phyloP scores from a whole-genome alignment of 2,797 vertebrate species.

The Premnoplex brunnescens region DNA sequence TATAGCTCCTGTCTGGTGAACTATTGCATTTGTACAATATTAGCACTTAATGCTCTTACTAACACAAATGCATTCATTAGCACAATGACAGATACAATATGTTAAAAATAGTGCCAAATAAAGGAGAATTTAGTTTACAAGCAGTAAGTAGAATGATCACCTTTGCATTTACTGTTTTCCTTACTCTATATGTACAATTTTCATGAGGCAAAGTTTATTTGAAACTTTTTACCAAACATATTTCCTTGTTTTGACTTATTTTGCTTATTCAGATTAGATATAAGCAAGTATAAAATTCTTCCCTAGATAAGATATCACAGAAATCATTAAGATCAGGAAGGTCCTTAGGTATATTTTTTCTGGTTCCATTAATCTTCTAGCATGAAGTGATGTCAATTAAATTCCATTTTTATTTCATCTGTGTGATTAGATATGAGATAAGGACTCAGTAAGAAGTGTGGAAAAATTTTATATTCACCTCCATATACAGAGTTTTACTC shows the following conservation, averaged over 20 bases:
- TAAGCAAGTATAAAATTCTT: background rate
- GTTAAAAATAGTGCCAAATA: background rate
- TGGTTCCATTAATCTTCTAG: background rate
- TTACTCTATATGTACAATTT: background rate
- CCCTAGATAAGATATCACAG: conserved; percentile 6
- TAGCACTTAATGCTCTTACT: background rate
- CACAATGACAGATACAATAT: background rate
- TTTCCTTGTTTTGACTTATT: background rate
- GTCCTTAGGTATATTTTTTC: background rate
- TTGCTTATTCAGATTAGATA: background rate
- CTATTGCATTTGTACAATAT: background rate
- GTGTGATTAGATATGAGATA: conserved; percentile 23
- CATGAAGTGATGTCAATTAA: background rate
- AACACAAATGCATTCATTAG: background rate
- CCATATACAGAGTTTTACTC: background rate
- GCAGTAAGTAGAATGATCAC: background rate
- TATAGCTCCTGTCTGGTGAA: background rate
- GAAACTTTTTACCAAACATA: background rate
- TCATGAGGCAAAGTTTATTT: background rate
- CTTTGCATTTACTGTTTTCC: background rate
- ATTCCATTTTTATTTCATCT: conserved; percentile 48
- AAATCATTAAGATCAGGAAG: background rate
- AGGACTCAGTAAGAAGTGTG: background rate
- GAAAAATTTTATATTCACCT: background rate
- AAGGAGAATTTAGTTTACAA: background rate